phyloP scores from a whole-genome alignment of 2,797 vertebrate species.

The Tauraco hartlaubi region DNA sequence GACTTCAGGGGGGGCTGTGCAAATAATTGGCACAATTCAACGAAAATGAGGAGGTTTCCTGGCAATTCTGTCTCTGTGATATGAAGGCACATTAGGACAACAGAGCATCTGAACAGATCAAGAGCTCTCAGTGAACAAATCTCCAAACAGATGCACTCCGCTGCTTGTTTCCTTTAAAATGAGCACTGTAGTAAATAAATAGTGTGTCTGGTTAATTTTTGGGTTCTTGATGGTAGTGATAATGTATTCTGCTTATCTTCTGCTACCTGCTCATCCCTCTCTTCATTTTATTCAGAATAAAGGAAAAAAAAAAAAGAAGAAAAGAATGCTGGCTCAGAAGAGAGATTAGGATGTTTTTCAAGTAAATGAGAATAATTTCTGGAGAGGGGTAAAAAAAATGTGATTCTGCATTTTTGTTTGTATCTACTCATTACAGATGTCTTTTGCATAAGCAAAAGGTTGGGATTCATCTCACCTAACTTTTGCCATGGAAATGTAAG shows the following conservation, averaged over 20 bases:
- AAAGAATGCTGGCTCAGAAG: background rate
- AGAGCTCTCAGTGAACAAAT: background rate
- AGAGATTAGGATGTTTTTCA: background rate
- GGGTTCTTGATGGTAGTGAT: background rate
- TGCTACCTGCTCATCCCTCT: background rate
- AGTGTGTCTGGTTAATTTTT: background rate
- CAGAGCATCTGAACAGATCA: rapidly evolving
- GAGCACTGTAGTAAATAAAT: background rate
- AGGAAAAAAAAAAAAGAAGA: background rate
- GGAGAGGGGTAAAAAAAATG: background rate
- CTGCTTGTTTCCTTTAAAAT: background rate
- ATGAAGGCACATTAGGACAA: background rate
- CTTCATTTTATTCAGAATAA: background rate
- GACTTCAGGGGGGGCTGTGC: background rate
- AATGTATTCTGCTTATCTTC: background rate
- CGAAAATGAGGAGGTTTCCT: background rate
- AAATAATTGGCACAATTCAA: background rate
- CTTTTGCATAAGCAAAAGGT: background rate
- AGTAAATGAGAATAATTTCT: background rate
- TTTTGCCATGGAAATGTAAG: background rate
- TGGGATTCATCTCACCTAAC: background rate
- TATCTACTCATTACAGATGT: background rate
- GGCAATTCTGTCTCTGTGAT: background rate
- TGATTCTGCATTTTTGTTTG: background rate
- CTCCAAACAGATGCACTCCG: background rate